phyloP scores from a whole-genome alignment of 2,797 vertebrate genomes.

The Acropternis orthonyx region DNA sequence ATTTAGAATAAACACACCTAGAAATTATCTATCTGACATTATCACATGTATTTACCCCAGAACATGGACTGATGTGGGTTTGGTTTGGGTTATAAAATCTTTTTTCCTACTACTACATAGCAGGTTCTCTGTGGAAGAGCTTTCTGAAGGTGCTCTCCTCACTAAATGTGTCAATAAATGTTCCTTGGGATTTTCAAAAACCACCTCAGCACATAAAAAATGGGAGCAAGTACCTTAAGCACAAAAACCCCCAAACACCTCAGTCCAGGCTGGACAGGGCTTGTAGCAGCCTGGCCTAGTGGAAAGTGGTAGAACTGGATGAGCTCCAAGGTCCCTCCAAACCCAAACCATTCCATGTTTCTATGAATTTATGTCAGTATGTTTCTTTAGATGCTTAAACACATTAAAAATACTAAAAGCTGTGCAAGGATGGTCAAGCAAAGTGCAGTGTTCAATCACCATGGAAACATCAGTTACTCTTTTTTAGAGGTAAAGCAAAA shows the following conservation, averaged over 20 bases:
- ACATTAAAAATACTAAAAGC: not conserved
- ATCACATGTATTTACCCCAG: not conserved
- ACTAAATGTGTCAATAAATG: not conserved
- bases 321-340: not conserved
- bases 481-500: not conserved
- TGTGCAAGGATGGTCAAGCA: not conserved
- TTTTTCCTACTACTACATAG: not conserved
- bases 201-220: not conserved
- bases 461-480: rapidly evolving
- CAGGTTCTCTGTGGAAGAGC: not conserved
- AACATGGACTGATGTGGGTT: not conserved
- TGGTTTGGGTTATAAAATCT: not conserved
- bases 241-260: rapidly evolving
- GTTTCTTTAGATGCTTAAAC: not conserved
- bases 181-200: not conserved
- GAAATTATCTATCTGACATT: rapidly evolving
- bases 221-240: not conserved
- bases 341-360: not conserved
- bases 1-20: not conserved
- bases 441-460: not conserved
- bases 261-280: rapidly evolving
- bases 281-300: not conserved
- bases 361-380: not conserved
- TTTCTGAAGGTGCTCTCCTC: not conserved
- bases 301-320: not conserved